These are phyloP conservation scores for Podarcis lilfordi DNA, from an alignment of 2,797 vertebrate species.

Conservation along the genomic window DNA sequence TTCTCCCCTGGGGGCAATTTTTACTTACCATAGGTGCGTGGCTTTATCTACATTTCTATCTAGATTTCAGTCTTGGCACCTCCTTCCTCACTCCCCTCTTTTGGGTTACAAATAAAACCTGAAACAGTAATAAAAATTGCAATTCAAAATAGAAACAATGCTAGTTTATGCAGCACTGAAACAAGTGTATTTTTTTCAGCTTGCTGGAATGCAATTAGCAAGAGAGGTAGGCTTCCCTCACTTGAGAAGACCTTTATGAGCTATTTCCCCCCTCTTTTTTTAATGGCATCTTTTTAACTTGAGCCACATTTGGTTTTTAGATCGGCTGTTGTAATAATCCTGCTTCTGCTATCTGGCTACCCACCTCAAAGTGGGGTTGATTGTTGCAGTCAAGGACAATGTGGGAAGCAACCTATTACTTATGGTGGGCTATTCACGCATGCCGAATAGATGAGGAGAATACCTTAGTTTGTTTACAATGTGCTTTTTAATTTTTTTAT, in stretches of 20 bases:
- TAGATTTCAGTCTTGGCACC: not conserved
- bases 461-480: too few species aligned
- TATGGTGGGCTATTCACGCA: too few species aligned
- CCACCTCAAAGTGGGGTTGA: not conserved
- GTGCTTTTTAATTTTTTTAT: too few species aligned
- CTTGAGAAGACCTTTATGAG: too few species aligned
- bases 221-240: not conserved
- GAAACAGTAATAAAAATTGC: not conserved
- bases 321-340: not conserved
- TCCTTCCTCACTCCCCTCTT: not conserved
- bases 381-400: not conserved
- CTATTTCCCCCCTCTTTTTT: too few species aligned
- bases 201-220: not conserved
- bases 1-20: not conserved
- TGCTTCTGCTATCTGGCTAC: not conserved
- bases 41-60: not conserved
- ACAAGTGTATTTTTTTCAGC: not conserved
- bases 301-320: too few species aligned
- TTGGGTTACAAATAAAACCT: not conserved
- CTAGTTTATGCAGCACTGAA: not conserved
- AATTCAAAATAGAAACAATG: not conserved
- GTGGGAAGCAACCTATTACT: too few species aligned
- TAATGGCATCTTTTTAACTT: too few species aligned
- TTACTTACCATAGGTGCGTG: not conserved
- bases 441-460: too few species aligned